Conservation (phyloP, 2,113 vertebrate species). For the Excalfactoria chinensis region DNA sequence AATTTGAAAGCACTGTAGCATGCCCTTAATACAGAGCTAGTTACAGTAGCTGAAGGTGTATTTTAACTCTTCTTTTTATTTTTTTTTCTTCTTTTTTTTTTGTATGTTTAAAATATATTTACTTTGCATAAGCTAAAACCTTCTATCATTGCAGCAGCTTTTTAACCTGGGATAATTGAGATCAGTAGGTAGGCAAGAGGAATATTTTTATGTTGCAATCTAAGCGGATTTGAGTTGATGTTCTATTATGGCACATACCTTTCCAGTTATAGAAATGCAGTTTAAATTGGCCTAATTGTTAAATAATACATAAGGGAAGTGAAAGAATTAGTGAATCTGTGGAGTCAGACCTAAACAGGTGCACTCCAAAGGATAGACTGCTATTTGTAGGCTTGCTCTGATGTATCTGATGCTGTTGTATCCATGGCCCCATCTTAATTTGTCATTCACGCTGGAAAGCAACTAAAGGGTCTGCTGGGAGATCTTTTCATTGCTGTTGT, state of each 20-base stretch:
- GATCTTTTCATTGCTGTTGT: neutral
- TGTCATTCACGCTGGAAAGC: conserved; percentile 31
- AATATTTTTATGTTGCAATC: neutral
- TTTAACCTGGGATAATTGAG: neutral
- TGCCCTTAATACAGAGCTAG: neutral
- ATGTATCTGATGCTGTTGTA: neutral
- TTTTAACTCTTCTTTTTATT: no score
- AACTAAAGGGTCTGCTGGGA: conserved; percentile 32
- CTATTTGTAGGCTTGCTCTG: neutral
- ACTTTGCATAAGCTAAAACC: neutral
- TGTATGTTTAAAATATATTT: neutral
- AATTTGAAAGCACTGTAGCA: neutral
- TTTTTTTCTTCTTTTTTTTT: neutral
- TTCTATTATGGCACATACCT: neutral
- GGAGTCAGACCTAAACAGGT: neutral
- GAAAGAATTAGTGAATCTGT: neutral
- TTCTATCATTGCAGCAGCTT: neutral
- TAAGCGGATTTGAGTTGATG: neutral
- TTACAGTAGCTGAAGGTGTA: neutral
- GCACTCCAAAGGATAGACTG: neutral
- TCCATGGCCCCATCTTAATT: neutral
- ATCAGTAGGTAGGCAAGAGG: neutral
- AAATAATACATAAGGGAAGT: neutral
- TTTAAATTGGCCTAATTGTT: neutral
- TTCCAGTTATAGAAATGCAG: neutral